Percentiles rank a stretch among this genome's conserved stretches.
phyloP scores from a whole-genome alignment of 2,797 vertebrate genomes.

The Lacerta agilis region DNA sequence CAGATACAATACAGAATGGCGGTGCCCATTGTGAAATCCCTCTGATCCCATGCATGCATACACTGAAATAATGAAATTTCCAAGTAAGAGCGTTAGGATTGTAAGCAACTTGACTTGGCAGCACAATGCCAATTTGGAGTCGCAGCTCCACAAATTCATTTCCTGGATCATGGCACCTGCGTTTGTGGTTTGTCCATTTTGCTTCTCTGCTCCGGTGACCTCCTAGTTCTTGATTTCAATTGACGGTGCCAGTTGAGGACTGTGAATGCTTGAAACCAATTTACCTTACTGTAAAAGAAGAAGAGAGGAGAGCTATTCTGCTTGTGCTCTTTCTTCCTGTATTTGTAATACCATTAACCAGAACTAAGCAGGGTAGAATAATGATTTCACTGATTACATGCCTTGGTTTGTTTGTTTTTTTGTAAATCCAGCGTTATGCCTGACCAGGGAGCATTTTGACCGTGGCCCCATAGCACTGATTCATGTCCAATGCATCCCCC shows the following conservation, averaged over 20 bases:
- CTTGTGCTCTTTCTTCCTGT: not conserved
- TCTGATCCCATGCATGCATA: too few relatives aligned
- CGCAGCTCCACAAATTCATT: not conserved
- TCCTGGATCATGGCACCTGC: not conserved
- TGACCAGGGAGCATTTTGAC: not conserved
- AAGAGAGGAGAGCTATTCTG: not conserved
- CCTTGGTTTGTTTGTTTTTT: not conserved
- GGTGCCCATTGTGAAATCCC: not conserved
- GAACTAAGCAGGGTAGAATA: constrained; percentile 8
- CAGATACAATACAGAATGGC: not conserved
- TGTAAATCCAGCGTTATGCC: not conserved
- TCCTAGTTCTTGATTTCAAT: not conserved
- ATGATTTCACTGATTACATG: not conserved
- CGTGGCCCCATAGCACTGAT: not conserved
- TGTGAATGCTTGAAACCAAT: not conserved
- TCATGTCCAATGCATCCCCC: not conserved
- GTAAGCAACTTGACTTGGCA: not conserved
- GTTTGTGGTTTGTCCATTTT: not conserved
- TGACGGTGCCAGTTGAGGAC: not conserved
- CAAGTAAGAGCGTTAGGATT: not conserved
- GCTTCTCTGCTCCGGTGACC: not conserved
- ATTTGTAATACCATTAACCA: not conserved
- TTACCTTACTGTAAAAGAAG: not conserved
- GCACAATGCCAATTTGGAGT: not conserved
- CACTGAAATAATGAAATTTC: not conserved